Percentiles rank a stretch among this genome's conserved stretches.
These are phyloP conservation scores for Eilema caniola DNA, from an alignment of 2,888 invertebrate species.

Conservation along the genomic window DNA sequence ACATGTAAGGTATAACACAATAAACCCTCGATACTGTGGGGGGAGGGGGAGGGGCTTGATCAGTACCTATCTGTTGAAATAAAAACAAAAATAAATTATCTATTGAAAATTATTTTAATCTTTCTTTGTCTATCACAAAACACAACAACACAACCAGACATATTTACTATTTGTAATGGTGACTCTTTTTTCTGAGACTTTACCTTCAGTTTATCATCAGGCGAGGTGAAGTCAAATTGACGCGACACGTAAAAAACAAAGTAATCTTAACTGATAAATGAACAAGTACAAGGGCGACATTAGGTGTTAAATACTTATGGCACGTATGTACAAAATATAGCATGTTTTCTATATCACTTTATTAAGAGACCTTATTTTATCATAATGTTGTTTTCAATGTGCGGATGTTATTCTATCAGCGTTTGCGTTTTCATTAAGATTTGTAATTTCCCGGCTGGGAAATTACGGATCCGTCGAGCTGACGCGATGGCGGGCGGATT, in stretches of 20 bases:
- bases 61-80: too few relatives aligned
- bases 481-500: conserved; percentile 28
- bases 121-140: too few relatives aligned
- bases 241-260: background rate
- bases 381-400: conserved; percentile 55
- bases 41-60: too few relatives aligned
- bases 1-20: too few relatives aligned
- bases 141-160: too few relatives aligned
- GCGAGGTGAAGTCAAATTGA: too few relatives aligned
- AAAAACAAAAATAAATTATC: too few relatives aligned
- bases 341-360: conserved; percentile 25
- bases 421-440: conserved; percentile 72
- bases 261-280: conserved; percentile 25
- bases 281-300: background rate
- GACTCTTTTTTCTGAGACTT: too few relatives aligned
- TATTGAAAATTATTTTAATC: too few relatives aligned
- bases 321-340: background rate
- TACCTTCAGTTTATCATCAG: too few relatives aligned
- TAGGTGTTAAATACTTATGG: background rate
- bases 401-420: conserved; percentile 56
- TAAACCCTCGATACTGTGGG: too few relatives aligned
- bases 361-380: conserved; percentile 30
- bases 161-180: too few relatives aligned
- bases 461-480: conserved; percentile 65
- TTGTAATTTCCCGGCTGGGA: conserved; percentile 77